Conservation (phyloP, 2,113 vertebrate genomes). For the Telmatochromis bifrenatus region DNA sequence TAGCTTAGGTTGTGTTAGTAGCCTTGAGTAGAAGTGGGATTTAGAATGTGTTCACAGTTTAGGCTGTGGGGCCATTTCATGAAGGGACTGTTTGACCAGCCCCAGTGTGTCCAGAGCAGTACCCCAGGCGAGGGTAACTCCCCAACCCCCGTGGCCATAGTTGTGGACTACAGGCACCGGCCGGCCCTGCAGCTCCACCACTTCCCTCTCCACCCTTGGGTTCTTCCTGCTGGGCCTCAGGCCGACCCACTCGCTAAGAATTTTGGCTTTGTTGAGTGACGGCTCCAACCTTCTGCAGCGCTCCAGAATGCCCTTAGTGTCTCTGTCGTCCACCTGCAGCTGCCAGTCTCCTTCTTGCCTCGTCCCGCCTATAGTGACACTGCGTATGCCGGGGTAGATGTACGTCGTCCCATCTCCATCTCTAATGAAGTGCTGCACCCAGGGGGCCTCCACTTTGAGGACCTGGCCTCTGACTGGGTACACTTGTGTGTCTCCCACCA, state of each 20-base stretch:
- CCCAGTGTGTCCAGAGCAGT: conserved; percentile 75
- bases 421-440: conserved; percentile 87
- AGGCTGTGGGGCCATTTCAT: conserved; percentile 24
- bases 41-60: conserved; percentile 46
- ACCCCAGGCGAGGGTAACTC: conserved; percentile 83
- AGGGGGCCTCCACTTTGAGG: conserved; percentile 82
- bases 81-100: conserved; percentile 72
- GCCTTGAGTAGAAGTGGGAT: background rate
- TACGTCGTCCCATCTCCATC: conserved; percentile 78
- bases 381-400: conserved; percentile 79
- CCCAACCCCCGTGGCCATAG: conserved; percentile 85
- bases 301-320: conserved; percentile 72
- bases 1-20: background rate
- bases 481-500: conserved; percentile 70
- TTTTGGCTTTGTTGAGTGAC: conserved; percentile 66
- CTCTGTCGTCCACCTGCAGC: conserved; percentile 62
- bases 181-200: conserved; percentile 37
- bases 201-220: conserved; percentile 76
- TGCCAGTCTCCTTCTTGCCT: conserved; percentile 77
- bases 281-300: conserved; percentile 80
- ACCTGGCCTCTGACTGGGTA: conserved; percentile 84
- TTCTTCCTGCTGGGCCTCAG: conserved; percentile 77
- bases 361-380: conserved; percentile 81
- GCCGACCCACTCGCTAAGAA: conserved; percentile 74
- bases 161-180: conserved; percentile 81